Evolutionary conservation across 1,140 invertebrate species (phyloP).

Genomic region (Saxidomus purpurata): DNA sequence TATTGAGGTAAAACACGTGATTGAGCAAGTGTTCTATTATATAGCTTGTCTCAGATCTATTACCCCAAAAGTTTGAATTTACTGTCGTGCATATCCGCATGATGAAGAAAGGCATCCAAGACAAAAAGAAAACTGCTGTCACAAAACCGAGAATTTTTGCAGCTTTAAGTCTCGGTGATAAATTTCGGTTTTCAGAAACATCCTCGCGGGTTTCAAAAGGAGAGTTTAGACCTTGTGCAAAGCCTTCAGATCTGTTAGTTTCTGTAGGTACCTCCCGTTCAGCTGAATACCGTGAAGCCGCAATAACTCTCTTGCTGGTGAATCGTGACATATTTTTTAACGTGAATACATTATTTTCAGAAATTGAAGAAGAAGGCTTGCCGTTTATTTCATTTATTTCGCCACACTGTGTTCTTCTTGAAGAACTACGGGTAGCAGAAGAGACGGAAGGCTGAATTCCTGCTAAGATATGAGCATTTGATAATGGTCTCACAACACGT

Average conservation of each 20-base stretch:
- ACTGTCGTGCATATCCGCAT: conserved; percentile 42
- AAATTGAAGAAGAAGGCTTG: neutral
- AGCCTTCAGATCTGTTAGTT: neutral
- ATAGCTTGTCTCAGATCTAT: conserved; percentile 1
- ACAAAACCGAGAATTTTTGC: conserved; percentile 64
- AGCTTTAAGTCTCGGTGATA: conserved; percentile 49
- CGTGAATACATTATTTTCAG: neutral
- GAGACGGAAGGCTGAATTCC: neutral
- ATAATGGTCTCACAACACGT: neutral
- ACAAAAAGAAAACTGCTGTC: conserved; percentile 61
- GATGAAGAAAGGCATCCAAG: conserved; percentile 67
- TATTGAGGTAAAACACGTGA: conserved; percentile 69
- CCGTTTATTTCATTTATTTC: neutral
- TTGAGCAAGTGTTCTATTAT: conserved; percentile 40
- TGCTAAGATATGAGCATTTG: conserved; percentile 38
- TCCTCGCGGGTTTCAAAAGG: neutral
- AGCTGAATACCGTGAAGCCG: neutral
- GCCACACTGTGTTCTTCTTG: neutral
- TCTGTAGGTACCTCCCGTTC: neutral
- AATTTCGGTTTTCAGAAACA: neutral
- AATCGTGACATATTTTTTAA: neutral
- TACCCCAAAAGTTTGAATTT: neutral
- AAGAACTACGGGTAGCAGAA: neutral
- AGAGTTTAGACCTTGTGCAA: neutral
- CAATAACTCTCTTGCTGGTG: neutral